Conservation (phyloP, 2,888 invertebrate species). For the Galerucella pusilla region DNA sequence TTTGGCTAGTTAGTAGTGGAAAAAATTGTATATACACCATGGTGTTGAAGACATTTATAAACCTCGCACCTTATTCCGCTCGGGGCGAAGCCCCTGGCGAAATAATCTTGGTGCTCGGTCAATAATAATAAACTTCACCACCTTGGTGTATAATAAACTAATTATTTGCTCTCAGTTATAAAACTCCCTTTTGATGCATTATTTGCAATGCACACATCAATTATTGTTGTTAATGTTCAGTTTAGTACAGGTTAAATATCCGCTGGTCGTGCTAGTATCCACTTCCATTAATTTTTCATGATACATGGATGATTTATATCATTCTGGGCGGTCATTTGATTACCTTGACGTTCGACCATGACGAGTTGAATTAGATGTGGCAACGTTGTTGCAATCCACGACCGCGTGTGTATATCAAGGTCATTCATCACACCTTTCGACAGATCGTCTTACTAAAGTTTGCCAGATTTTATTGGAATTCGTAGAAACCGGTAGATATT, state of each 20-base stretch:
- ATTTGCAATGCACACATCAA: too few relatives aligned
- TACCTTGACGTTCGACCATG: slow-evolving; percentile 51
- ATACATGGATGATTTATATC: slow-evolving; percentile 41
- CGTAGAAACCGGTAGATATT: slow-evolving; percentile 3
- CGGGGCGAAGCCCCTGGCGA: too few relatives aligned
- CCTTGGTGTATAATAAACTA: too few relatives aligned
- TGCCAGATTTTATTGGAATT: slow-evolving; percentile 27
- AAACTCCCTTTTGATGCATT: background rate
- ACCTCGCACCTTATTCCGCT: too few relatives aligned
- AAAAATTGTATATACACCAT: too few relatives aligned
- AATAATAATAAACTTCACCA: too few relatives aligned
- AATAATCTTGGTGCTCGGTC: too few relatives aligned
- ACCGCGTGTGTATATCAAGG: slow-evolving; percentile 55
- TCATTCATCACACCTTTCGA: slow-evolving; percentile 50
- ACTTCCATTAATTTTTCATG: slow-evolving; percentile 37
- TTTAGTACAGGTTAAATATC: slow-evolving; percentile 7
- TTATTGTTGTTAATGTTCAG: background rate
- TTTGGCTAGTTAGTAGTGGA: too few relatives aligned
- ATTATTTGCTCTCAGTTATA: too few relatives aligned
- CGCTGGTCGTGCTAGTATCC: slow-evolving; percentile 5
- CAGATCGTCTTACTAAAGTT: slow-evolving; percentile 34
- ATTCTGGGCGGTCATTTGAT: slow-evolving; percentile 47
- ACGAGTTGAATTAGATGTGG: slow-evolving; percentile 44
- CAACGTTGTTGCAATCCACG: slow-evolving; percentile 45
- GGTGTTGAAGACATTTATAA: too few relatives aligned